Evolutionary conservation across 2,113 vertebrate genomes (phyloP), one percentile per base, ranked within the genome.

Genomic region (Daboia siamensis): DNA sequence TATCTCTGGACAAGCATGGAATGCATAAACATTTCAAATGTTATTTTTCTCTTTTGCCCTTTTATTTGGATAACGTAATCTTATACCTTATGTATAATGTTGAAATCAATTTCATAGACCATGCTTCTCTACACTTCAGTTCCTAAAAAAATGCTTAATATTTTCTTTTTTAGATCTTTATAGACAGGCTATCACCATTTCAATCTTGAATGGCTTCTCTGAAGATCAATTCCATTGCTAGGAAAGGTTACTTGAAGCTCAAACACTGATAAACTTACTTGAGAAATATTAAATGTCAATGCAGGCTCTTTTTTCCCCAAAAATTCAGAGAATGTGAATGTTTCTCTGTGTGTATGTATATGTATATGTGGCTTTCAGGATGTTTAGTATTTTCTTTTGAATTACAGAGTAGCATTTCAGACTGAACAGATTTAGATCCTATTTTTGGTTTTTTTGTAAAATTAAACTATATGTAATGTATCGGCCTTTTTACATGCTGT

Each of bases 151-250:
- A 56, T 39, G 89, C 64, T 15, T 92, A 69, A 80, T 88, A 92
- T 94, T 96, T 94, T 93, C 3, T 92, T 52, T 23, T 88, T 26
- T 11, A 52, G 24, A 89, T 93, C 48, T 95, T 88, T 87, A 86
- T 86, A 54, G 90, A 88, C 74, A 5, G 1, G 24, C 90, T 93
- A 54, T 84, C 54, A 54, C 0, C 5, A 57, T 90, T 95, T 94
- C 69, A 95, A 61, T 10, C 93, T 87, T 52, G 92, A 95, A 90
- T 91, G 13, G 17, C 51, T 95, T 64, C 87, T 89, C 93, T 95
- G 90, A 94, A 94, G 88, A 96, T 86, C 91, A 96, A 0, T 80
- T 92, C 92, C 23, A 88, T 13, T 92, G 88, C n/a, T 93, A 91
- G 91, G 84, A 95, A 94, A 86, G 89, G 52, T 90, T 12, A 95